Evolutionary conservation across 2,797 vertebrate species (phyloP).

Genomic region (Parotocinclus haroldoi): DNA sequence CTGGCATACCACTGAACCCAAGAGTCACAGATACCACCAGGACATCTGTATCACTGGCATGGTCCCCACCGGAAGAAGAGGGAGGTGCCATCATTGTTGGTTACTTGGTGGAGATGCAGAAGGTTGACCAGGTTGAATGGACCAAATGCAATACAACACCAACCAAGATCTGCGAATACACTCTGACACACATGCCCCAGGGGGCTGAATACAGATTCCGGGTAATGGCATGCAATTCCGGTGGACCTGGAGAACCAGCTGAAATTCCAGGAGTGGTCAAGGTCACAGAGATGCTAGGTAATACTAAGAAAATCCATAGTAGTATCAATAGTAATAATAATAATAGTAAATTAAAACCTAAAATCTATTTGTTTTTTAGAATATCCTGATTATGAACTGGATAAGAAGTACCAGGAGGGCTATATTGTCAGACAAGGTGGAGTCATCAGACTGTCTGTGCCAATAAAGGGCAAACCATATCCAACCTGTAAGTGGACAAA

Average conservation of each 20-base stretch:
- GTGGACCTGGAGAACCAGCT: constrained; percentile 91
- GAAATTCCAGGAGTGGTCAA: constrained; percentile 94
- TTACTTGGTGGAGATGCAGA: constrained; percentile 98
- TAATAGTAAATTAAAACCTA: too few species aligned
- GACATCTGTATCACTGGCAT: constrained; percentile 93
- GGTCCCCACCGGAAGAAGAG: constrained; percentile 91
- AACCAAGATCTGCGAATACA: constrained; percentile 97
- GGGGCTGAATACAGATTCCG: constrained; percentile 97
- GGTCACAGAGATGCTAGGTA: constrained; percentile 98
- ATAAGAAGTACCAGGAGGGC: constrained; percentile 87
- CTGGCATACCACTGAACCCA: constrained; percentile 86
- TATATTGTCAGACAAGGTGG: constrained; percentile 94
- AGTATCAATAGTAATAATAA: too few species aligned
- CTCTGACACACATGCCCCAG: constrained; percentile 95
- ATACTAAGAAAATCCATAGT: constrained; percentile 39
- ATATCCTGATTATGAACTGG: constrained; percentile 93
- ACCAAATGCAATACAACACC: constrained; percentile 98
- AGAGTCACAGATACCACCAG: constrained; percentile 94
- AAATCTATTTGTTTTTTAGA: too few species aligned
- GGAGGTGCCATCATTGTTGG: constrained; percentile 90
- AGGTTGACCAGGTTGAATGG: constrained; percentile 97
- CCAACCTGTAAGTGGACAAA: constrained; percentile 98
- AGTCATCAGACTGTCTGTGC: constrained; percentile 88
- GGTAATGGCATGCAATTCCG: constrained; percentile 90
- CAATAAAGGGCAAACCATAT: constrained; percentile 95